These are phyloP conservation scores for Dendrolimus kikuchii DNA, from an alignment of 1,140 invertebrate species.

Conservation along the genomic window DNA sequence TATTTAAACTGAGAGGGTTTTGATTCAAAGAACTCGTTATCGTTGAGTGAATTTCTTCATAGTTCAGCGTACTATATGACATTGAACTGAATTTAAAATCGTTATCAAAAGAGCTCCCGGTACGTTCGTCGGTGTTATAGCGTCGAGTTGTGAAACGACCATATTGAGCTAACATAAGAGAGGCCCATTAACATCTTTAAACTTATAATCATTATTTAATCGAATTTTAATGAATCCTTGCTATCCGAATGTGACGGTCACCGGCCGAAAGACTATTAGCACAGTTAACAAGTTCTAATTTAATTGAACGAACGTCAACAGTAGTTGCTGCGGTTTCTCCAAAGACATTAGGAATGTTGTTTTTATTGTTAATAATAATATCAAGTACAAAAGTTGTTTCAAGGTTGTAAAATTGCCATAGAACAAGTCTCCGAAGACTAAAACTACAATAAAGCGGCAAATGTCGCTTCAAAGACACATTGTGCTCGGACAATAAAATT, in stretches of 20 bases:
- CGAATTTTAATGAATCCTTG: constrained; percentile 49
- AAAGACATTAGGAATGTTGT: constrained; percentile 7
- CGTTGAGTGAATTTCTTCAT: constrained; percentile 51
- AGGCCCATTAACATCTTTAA: constrained; percentile 36
- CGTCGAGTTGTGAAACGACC: constrained; percentile 42
- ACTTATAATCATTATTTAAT: constrained; percentile 48
- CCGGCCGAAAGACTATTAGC: constrained; percentile 37
- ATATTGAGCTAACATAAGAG: constrained; percentile 21
- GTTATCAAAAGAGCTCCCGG: constrained; percentile 47
- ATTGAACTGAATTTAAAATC: constrained; percentile 60
- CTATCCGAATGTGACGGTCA: constrained; percentile 33
- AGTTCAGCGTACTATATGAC: constrained; percentile 38
- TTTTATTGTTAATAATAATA: constrained; percentile 7
- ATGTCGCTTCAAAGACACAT: constrained; percentile 23
- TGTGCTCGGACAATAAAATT: constrained; percentile 43
- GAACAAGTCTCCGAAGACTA: too few relatives aligned
- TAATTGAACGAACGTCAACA: constrained; percentile 30
- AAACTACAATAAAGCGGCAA: constrained; percentile 13
- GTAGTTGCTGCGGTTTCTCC: constrained; percentile 23
- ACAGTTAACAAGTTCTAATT: constrained; percentile 52
- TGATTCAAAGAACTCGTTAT: constrained; percentile 8
- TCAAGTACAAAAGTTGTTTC: constrained; percentile 2
- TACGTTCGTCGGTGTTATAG: constrained; percentile 33
- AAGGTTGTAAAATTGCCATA: constrained; percentile 2
- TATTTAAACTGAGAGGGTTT: too few relatives aligned